Percentiles rank a stretch among this genome's conserved stretches.
Evolutionary conservation across 2,797 vertebrate genomes (phyloP).

Genomic region (Bradypodion ventrale): DNA sequence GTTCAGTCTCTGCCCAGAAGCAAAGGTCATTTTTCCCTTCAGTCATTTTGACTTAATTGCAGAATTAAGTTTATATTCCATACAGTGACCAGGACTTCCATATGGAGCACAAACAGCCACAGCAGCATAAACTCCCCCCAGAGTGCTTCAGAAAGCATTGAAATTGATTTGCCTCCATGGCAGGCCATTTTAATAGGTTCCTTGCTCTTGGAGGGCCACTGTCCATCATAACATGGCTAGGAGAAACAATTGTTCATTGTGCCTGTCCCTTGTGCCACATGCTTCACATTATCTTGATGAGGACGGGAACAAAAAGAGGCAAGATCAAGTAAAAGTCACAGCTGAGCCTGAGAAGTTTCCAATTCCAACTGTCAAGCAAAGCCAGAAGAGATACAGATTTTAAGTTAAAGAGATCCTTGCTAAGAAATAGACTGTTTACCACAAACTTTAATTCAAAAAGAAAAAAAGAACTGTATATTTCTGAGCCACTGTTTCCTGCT

Average conservation of each 20-base stretch:
- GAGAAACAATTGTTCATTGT: too few relatives aligned
- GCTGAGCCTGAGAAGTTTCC: background rate
- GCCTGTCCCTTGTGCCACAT: background rate
- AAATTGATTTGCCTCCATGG: background rate
- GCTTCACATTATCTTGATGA: background rate
- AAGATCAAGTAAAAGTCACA: background rate
- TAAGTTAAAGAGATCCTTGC: constrained; percentile 14
- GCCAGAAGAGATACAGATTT: constrained; percentile 6
- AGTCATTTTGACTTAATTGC: background rate
- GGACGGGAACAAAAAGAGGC: background rate
- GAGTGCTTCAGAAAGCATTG: background rate
- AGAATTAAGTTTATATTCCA: background rate
- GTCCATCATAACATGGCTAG: background rate
- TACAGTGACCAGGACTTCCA: background rate
- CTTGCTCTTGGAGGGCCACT: background rate
- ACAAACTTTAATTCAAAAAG: constrained; percentile 21
- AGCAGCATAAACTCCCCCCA: background rate
- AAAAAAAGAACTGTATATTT: background rate
- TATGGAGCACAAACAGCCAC: background rate
- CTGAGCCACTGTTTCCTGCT: constrained; percentile 32
- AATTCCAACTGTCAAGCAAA: constrained; percentile 3
- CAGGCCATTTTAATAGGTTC: background rate
- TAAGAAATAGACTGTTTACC: constrained; percentile 20
- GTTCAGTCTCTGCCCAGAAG: background rate
- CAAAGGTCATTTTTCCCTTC: background rate